Conservation (phyloP, 2,113 vertebrate genomes). For the Hippolais icterina region DNA sequence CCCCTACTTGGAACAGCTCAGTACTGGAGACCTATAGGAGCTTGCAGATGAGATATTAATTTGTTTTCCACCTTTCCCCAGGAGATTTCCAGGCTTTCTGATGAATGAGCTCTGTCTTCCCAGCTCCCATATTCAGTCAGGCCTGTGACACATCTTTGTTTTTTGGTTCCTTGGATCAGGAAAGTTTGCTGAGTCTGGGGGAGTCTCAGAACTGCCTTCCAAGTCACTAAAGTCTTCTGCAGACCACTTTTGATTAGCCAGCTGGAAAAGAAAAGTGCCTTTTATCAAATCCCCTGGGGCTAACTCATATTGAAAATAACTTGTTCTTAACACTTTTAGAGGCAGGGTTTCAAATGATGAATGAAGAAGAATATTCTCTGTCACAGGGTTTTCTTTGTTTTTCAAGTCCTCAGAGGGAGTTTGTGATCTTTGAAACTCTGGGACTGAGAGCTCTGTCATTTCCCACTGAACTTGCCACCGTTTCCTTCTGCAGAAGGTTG, state of each 20-base stretch:
- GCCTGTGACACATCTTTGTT: not conserved
- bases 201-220: not conserved
- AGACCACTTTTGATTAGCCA: slow-evolving; percentile 20
- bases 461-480: not conserved
- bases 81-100: slow-evolving; percentile 17
- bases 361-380: slow-evolving; percentile 29
- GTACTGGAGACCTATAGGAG: not conserved
- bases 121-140: not conserved
- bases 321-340: slow-evolving; percentile 12
- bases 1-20: not conserved
- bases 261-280: slow-evolving; percentile 31
- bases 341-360: slow-evolving; percentile 21
- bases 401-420: not conserved
- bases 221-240: slow-evolving; percentile 15
- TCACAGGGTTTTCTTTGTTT: slow-evolving; percentile 22
- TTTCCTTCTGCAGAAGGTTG: not conserved
- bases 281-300: slow-evolving; percentile 15
- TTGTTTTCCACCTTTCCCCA: not conserved
- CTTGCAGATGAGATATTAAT: slow-evolving; percentile 7
- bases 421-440: not conserved
- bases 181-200: slow-evolving; percentile 6
- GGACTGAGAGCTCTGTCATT: not conserved
- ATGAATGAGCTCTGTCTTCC: not conserved
- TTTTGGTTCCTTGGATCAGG: slow-evolving; percentile 15
- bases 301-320: slow-evolving; percentile 33